Evolutionary conservation across 2,113 vertebrate genomes (phyloP).

Genomic region (Cygnus atratus): DNA sequence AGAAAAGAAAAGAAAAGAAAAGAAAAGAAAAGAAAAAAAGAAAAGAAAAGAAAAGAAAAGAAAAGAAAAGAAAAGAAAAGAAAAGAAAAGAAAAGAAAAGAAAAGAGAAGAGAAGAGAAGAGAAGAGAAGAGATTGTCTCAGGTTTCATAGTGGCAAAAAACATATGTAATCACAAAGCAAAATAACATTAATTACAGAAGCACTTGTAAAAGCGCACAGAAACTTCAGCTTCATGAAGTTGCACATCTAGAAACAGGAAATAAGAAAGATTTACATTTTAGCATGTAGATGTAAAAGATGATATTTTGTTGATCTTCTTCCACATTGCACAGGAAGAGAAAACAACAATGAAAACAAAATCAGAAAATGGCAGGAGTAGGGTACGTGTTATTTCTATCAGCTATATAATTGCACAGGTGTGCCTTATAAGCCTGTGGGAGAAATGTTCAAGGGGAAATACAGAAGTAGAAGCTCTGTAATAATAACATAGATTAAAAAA

Average conservation of each 20-base stretch:
- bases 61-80: not conserved
- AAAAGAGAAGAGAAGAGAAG: not conserved
- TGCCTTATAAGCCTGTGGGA: not conserved
- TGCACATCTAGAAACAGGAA: not conserved
- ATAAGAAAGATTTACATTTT: not conserved
- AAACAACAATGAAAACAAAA: not conserved
- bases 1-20: not conserved
- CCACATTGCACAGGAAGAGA: not conserved
- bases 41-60: not conserved
- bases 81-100: not conserved
- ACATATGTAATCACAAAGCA: not conserved
- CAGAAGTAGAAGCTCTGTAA: not conserved
- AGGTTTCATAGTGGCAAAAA: not conserved
- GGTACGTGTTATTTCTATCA: not conserved
- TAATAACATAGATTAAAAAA: not conserved
- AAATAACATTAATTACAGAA: not conserved
- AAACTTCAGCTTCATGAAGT: not conserved
- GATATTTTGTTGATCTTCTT: not conserved
- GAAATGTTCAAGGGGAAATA: rapidly evolving
- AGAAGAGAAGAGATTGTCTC: not conserved
- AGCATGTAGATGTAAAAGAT: not conserved
- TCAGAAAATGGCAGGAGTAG: not conserved
- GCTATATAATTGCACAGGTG: not conserved
- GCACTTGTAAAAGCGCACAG: not conserved
- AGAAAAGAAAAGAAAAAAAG: not conserved